phyloP scores from a whole-genome alignment of 1,140 invertebrate genomes.

The Dreissena polymorpha region DNA sequence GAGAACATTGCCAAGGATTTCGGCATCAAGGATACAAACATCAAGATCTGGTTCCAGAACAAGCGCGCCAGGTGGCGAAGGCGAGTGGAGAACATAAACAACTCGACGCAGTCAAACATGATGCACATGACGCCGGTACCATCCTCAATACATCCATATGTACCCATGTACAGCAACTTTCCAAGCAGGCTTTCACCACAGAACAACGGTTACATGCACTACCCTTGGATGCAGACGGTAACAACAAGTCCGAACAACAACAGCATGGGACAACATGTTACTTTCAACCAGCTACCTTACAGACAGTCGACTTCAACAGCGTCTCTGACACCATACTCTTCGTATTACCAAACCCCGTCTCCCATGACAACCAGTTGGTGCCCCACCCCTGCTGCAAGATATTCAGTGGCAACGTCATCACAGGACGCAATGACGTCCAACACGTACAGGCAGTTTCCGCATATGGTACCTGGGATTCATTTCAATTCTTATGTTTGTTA shows the following conservation, averaged over 20 bases:
- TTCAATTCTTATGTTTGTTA: too few species aligned
- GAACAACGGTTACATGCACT: neutral
- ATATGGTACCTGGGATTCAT: neutral
- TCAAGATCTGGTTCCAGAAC: slow-evolving; percentile 66
- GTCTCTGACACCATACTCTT: neutral
- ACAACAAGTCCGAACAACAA: slow-evolving; percentile 1
- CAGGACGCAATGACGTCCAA: slow-evolving; percentile 6
- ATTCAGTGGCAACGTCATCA: neutral
- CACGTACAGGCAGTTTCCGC: neutral
- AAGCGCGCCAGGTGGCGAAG: slow-evolving; percentile 56
- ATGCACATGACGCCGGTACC: slow-evolving; percentile 1
- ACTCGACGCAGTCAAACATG: neutral
- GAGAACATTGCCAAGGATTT: slow-evolving; percentile 64
- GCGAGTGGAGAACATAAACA: slow-evolving; percentile 41
- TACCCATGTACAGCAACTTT: slow-evolving; percentile 14
- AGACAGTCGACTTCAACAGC: neutral
- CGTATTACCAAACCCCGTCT: neutral
- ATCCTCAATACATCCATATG: neutral
- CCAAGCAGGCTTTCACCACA: neutral
- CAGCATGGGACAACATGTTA: neutral
- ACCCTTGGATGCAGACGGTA: slow-evolving; percentile 16
- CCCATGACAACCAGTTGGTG: neutral
- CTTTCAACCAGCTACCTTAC: neutral
- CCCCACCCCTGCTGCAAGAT: slow-evolving; percentile 1
- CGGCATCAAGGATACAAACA: slow-evolving; percentile 63